Conservation (phyloP, 2,888 invertebrate species). For the Lithophane socia region DNA sequence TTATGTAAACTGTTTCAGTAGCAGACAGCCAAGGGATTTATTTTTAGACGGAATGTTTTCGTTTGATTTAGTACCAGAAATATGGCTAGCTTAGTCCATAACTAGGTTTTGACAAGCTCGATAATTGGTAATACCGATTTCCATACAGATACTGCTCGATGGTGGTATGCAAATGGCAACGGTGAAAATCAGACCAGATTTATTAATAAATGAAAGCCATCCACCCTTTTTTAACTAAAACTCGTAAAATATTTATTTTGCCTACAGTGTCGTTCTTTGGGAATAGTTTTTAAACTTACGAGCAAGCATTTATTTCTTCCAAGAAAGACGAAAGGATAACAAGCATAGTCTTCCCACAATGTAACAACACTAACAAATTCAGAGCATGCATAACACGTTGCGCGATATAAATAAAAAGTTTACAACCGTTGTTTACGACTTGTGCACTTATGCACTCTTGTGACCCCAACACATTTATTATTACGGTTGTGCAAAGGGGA, state of each 20-base stretch:
- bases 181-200: neutral
- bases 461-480: conserved; percentile 17
- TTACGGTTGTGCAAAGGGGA: neutral
- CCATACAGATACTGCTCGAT: neutral
- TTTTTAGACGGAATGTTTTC: neutral
- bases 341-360: neutral
- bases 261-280: neutral
- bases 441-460: conserved; percentile 43
- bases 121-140: neutral
- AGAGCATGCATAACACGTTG: conserved; percentile 21
- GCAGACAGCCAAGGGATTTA: conserved; percentile 21
- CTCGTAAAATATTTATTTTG: neutral
- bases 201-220: neutral
- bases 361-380: conserved; percentile 7
- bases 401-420: conserved; percentile 50
- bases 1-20: conserved; percentile 58
- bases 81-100: neutral
- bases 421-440: conserved; percentile 47
- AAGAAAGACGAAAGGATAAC: neutral
- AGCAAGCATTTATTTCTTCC: conserved; percentile 12
- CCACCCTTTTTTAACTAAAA: neutral
- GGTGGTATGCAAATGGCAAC: neutral
- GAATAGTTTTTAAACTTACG: neutral
- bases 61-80: neutral
- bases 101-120: neutral